Base-by-base conservation (phyloP, 1,140 invertebrate genomes). In the Hirudo medicinalis region DNA sequence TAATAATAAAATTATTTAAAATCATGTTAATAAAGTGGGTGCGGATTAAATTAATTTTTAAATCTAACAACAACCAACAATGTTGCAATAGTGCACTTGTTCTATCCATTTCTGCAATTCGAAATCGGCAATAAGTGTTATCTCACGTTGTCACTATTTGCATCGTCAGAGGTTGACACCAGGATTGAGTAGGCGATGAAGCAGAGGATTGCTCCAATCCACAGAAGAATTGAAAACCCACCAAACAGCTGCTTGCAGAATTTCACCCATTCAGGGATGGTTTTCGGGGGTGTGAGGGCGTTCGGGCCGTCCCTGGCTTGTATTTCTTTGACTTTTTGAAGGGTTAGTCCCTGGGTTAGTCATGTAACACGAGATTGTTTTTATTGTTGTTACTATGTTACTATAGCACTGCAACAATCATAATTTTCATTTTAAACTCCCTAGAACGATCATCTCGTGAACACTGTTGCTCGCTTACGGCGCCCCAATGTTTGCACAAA, bases 241-340 rank as follows among this genome's bases (percentile, higher is more conserved):
- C 94, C 93, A 83, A 97, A 96, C 67, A 97, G 85, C 84, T 95
- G 94, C 86, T 96, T 96, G 84, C 91, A 91, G 86, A 97, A 97
- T 83, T 96, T 97, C 60, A 97, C 88, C 92, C 93, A 97, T 87
- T 95, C 91, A 72, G 94, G 92, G 32, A 93, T 97, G 77, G 90
- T 90, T 85, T 91, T 93, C 73, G 94, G 94, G 77, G 94, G 94
- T 19, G 40, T 91, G 71, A 97, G 85, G 83, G 90, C 88, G 84
- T 97, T 97, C 76, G 91, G 91, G 78, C 94, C 94, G 86, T 97
- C 93, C 79, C 91, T 85, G 84, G 90, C 89, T 75, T 94, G 83
- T 82, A 92, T 90, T 83, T 91, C 89, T 85, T 91, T 91, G 76
- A 92, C 93, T 86, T 92, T 91, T 77, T 91, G 91, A 84, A 90